Evolutionary conservation across 2,888 invertebrate genomes (phyloP).

Genomic region (Ctena decussata): DNA sequence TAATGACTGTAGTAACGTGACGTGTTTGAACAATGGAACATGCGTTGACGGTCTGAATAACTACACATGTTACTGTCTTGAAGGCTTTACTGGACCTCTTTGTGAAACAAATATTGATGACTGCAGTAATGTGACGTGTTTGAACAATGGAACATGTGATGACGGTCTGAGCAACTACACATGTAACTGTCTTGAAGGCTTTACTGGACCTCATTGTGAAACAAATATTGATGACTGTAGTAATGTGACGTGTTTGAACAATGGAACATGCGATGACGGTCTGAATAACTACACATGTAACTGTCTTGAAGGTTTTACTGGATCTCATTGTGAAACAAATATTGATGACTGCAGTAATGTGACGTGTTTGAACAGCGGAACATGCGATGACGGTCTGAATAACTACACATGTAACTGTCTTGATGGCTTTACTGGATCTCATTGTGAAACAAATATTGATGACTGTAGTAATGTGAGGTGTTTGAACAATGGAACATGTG

Average conservation of each 20-base stretch:
- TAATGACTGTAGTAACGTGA: conserved; percentile 49
- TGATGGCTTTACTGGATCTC: conserved; percentile 37
- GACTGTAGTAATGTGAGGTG: conserved; percentile 50
- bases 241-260: conserved; percentile 44
- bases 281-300: conserved; percentile 39
- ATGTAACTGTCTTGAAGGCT: background rate
- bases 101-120: background rate
- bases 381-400: background rate
- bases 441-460: conserved; percentile 47
- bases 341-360: background rate
- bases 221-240: conserved; percentile 48
- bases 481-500: conserved; percentile 44
- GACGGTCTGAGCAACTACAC: background rate
- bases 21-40: conserved; percentile 42
- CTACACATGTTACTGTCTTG: conserved; percentile 39
- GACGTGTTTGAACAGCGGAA: background rate
- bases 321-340: conserved; percentile 11
- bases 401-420: background rate
- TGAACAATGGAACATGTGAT: background rate
- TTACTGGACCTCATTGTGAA: background rate
- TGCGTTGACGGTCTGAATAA: conserved; percentile 28
- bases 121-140: background rate
- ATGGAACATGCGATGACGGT: conserved; percentile 28
- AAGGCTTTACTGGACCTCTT: conserved; percentile 35
- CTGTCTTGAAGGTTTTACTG: conserved; percentile 39